Evolutionary conservation across 2,113 vertebrate genomes (phyloP).

Genomic region (Tursiops truncatus): DNA sequence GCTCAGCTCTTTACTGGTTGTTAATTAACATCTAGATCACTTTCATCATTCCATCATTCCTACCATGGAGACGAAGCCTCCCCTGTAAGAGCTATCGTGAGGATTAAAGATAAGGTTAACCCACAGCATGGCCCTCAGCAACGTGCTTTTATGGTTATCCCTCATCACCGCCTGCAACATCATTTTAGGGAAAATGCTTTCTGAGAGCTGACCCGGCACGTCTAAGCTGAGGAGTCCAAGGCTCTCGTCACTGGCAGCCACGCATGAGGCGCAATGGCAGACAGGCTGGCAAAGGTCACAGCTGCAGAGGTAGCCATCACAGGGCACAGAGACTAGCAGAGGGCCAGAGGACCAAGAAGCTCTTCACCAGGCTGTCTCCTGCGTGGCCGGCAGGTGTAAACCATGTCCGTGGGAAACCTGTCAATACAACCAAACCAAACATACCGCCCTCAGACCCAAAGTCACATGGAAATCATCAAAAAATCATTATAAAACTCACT

Average conservation of each 20-base stretch:
- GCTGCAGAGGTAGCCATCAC: not conserved
- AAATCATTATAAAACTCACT: conserved; percentile 59
- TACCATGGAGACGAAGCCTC: not conserved
- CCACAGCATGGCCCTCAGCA: too few species aligned
- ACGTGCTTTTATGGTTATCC: too few species aligned
- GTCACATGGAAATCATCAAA: conserved; percentile 68
- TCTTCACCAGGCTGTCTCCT: not conserved
- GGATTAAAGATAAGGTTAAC: not conserved
- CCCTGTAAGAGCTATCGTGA: not conserved
- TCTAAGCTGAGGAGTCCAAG: not conserved
- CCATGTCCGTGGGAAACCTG: not conserved
- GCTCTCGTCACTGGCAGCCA: not conserved
- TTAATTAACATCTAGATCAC: not conserved
- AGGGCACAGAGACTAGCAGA: too few species aligned
- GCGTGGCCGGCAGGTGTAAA: not conserved
- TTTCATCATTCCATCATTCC: not conserved
- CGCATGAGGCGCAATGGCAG: not conserved
- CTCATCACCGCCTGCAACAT: not conserved
- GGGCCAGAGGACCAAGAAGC: not conserved
- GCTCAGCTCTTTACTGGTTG: not conserved
- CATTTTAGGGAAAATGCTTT: not conserved
- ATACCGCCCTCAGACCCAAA: not conserved
- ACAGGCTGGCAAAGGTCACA: not conserved
- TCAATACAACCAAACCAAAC: not conserved
- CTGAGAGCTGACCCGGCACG: not conserved